Percentiles rank a stretch among this genome's conserved stretches.
Evolutionary conservation across 1,140 invertebrate genomes (phyloP).

Genomic region (Steinernema feltiae): DNA sequence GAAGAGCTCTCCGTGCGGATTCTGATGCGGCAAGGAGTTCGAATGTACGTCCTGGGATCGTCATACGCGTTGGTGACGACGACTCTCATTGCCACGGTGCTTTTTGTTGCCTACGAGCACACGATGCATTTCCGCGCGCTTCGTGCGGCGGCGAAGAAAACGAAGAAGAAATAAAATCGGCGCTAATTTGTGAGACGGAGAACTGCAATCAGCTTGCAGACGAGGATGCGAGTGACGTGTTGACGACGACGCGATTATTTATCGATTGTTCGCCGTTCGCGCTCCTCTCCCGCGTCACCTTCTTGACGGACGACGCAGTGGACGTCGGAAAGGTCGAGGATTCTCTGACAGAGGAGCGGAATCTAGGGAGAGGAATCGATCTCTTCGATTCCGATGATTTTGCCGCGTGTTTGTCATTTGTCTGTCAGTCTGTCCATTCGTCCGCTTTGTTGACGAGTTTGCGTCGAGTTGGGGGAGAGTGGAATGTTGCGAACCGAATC

Average conservation of each 20-base stretch:
- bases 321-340: too few relatives aligned
- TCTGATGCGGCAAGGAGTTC: background rate
- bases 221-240: background rate
- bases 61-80: background rate
- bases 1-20: too few relatives aligned
- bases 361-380: too few relatives aligned
- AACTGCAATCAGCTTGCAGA: background rate
- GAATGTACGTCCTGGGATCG: background rate
- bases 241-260: constrained; percentile 11
- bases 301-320: background rate
- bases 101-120: background rate
- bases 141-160: background rate
- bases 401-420: too few relatives aligned
- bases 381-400: too few relatives aligned
- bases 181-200: background rate
- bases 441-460: too few relatives aligned
- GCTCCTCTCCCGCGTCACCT: background rate
- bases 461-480: too few relatives aligned
- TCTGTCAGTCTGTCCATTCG: too few relatives aligned
- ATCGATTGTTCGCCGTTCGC: background rate
- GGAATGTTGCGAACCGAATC: too few relatives aligned
- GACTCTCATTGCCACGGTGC: background rate
- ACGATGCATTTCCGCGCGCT: background rate
- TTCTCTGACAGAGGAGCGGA: too few relatives aligned
- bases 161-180: background rate